Base-by-base conservation (phyloP, 2,113 vertebrate genomes). In the Aleadryas rufinucha region DNA sequence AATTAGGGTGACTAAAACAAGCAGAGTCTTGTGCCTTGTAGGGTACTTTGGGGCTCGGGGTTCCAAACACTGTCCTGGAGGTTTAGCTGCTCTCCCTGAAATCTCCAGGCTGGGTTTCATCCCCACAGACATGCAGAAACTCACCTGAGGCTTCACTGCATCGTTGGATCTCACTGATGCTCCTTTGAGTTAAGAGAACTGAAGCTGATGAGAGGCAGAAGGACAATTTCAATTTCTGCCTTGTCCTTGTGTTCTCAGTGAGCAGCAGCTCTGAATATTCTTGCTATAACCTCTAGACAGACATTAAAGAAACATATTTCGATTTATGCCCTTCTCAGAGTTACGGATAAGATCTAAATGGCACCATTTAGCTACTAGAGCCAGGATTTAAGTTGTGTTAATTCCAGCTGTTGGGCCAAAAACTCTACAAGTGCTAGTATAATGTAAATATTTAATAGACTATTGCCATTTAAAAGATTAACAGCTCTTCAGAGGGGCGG, bases 391-490 rank as follows among this genome's bases (percentile, higher is more conserved):
- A 89, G 76, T 81, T 85, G 76, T 87, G 69, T 57, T 70, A 92
- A 83, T 87, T 92, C 93, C 86, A 78, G 18, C 60, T 76, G 88
- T 78, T 86, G 39, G 66, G 77, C 77, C 78, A 90, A 86, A 92
- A 93, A 30, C 86, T 90, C 77, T 28, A 10, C 42, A 96, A 95
- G 92, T 90, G 93, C 71, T 47, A 82, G 87, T 37, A 16, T 84
- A 95, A 65, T 74, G 89, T 97, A 97, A 97, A 97, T 97, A 97
- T 97, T 96, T 97, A 97, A 97, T 95, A 92, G 66, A 33, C 63
- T 57, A 49, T 93, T 95, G 92, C 96, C 91, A 97, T 97, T 97
- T 94, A 90, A 87, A 96, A 97, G 95, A 96, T 97, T 88, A 95
- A 95, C 93, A 69, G 82, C 79, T 79, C 90, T 95, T 89, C 72